Evolutionary conservation across 2,797 vertebrate species (phyloP).

Genomic region (Periparus ater): DNA sequence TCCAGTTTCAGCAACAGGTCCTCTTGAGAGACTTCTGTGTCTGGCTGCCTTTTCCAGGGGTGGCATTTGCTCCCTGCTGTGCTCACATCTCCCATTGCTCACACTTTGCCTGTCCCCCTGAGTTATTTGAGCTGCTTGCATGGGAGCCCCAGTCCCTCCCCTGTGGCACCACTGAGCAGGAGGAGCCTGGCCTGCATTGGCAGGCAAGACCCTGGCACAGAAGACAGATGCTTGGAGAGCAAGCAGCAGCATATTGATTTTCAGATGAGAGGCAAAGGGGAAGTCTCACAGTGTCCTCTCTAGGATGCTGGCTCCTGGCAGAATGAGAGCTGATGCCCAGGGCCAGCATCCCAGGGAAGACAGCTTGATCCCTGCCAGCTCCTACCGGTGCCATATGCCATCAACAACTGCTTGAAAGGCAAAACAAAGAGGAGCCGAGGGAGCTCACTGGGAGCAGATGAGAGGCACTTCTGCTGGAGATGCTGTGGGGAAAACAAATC

Average conservation of each 20-base stretch:
- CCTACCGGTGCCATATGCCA: neutral
- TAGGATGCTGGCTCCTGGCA: neutral
- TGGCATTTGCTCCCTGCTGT: neutral
- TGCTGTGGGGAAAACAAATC: slow-evolving; percentile 11
- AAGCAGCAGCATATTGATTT: neutral
- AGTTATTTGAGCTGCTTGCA: neutral
- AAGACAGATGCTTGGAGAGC: neutral
- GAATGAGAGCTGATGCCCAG: neutral
- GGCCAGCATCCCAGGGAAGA: neutral
- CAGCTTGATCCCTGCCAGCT: neutral
- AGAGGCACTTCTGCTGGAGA: neutral
- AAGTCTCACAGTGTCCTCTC: neutral
- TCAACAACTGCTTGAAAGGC: neutral
- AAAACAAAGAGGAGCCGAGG: neutral
- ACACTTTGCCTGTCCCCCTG: no score
- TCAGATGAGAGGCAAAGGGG: neutral
- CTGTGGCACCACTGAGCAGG: rapidly evolving
- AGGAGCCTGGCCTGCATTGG: rapidly evolving
- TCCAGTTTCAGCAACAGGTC: neutral
- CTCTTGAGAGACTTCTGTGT: neutral
- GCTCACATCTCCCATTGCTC: neutral
- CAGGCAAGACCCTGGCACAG: neutral
- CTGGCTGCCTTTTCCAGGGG: neutral
- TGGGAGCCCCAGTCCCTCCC: neutral
- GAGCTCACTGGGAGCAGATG: neutral